Percentiles rank a stretch among this genome's conserved stretches.
Conservation (phyloP, 1,140 invertebrate species). For the Oryzaephilus surinamensis region DNA sequence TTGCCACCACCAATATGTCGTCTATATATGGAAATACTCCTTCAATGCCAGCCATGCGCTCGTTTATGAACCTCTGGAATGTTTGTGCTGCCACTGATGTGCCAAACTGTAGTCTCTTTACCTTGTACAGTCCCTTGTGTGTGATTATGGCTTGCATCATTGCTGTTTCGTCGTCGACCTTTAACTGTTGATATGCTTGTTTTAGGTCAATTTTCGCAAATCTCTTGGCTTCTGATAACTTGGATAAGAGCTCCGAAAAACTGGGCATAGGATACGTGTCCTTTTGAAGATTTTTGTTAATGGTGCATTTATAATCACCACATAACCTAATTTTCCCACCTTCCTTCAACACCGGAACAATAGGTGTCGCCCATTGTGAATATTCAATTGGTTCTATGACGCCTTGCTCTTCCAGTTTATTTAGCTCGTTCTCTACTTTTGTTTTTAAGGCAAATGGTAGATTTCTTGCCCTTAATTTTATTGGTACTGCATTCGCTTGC, state of each 20-base stretch:
- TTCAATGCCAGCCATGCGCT: conserved; percentile 22
- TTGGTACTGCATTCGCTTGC: background rate
- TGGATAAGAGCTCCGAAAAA: conserved; percentile 18
- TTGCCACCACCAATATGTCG: conserved; percentile 28
- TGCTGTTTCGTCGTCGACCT: conserved; percentile 17
- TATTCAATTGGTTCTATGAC: background rate
- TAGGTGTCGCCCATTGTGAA: conserved; percentile 5
- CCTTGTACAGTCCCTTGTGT: conserved; percentile 16
- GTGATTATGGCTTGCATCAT: conserved; percentile 9
- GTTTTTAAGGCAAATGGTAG: conserved; percentile 6
- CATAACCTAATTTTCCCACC: conserved; percentile 30
- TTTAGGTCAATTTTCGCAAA: conserved; percentile 16
- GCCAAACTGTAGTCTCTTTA: conserved; percentile 39
- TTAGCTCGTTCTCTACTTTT: conserved; percentile 9
- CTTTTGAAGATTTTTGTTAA: conserved; percentile 16
- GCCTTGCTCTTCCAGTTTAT: background rate
- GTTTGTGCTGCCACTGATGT: conserved; percentile 37
- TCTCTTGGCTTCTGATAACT: conserved; percentile 8
- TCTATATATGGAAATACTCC: conserved; percentile 26
- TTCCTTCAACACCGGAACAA: conserved; percentile 6
- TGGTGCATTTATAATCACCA: conserved; percentile 31
- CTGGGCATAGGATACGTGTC: conserved; percentile 15
- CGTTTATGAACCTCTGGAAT: conserved; percentile 33
- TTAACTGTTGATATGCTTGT: conserved; percentile 13
- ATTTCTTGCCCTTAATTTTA: conserved; percentile 1